Evolutionary conservation across 2,113 vertebrate genomes (phyloP).

Genomic region (Rattus rattus): DNA sequence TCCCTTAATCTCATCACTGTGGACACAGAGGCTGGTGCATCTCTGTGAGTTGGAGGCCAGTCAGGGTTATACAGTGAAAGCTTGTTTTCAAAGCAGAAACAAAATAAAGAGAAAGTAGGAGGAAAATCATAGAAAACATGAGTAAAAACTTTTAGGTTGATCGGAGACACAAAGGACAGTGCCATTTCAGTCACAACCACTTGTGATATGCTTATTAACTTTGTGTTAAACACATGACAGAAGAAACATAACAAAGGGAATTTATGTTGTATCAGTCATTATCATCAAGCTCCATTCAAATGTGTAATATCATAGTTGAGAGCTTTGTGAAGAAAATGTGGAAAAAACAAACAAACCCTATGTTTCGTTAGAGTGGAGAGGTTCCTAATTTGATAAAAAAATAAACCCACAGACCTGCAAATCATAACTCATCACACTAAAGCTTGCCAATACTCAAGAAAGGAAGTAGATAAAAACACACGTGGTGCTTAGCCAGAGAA

Average conservation of each 20-base stretch:
- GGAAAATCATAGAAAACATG: not conserved
- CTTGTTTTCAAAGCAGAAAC: not conserved
- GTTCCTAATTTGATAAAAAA: not conserved
- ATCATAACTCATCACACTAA: not conserved
- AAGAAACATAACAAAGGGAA: not conserved
- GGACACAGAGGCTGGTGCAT: not conserved
- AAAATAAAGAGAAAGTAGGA: not conserved
- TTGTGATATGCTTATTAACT: not conserved
- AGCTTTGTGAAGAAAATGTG: not conserved
- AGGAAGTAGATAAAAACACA: not conserved
- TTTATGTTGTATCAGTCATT: not conserved
- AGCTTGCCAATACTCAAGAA: not conserved
- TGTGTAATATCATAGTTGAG: not conserved
- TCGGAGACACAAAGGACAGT: not conserved
- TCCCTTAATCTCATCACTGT: not conserved
- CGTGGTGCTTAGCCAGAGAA: not conserved
- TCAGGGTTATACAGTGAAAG: not conserved
- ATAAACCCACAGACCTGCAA: not conserved
- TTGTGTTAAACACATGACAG: not conserved
- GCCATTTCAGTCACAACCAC: too few relatives aligned
- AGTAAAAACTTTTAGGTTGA: not conserved
- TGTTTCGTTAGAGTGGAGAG: not conserved
- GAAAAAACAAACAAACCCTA: too few relatives aligned
- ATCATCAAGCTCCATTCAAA: not conserved
- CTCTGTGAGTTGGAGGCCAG: not conserved